Conservation (phyloP, 2,113 vertebrate genomes). For the Fregata magnificens region DNA sequence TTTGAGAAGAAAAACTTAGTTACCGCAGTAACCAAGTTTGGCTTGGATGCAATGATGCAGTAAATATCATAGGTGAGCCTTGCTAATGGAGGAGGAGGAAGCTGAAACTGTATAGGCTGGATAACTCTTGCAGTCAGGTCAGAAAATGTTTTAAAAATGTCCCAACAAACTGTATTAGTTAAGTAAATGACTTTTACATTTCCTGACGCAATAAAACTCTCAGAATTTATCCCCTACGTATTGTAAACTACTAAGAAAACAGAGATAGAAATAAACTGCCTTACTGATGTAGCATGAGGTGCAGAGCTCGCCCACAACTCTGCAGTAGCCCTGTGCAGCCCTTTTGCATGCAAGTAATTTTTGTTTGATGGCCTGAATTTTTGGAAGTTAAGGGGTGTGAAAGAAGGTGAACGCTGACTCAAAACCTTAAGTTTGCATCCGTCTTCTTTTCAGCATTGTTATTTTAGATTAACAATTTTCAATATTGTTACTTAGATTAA, state of each 20-base stretch:
- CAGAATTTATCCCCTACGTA: not conserved
- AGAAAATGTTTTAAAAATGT: not conserved
- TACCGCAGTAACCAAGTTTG: slow-evolving; percentile 82
- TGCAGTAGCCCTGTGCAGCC: not conserved
- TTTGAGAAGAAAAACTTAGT: slow-evolving; percentile 74
- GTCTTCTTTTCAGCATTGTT: not conserved
- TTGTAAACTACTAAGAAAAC: not conserved
- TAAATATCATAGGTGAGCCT: slow-evolving; percentile 73
- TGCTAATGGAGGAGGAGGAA: slow-evolving; percentile 39
- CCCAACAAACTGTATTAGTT: not conserved
- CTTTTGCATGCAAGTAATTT: not conserved
- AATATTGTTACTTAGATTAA: not conserved
- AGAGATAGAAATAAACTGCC: not conserved
- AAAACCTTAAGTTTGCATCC: not conserved
- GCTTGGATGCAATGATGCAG: slow-evolving; percentile 76
- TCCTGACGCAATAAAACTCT: not conserved
- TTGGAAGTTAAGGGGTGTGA: not conserved
- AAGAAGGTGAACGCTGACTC: not conserved
- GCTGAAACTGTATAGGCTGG: not conserved
- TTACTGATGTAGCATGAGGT: not conserved
- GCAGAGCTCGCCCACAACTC: not conserved
- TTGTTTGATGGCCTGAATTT: not conserved
- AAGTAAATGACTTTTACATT: not conserved
- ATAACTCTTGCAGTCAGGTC: not conserved
- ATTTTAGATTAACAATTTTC: not conserved